phyloP scores from a whole-genome alignment of 2,797 vertebrate species.

The Alcedo atthis region DNA sequence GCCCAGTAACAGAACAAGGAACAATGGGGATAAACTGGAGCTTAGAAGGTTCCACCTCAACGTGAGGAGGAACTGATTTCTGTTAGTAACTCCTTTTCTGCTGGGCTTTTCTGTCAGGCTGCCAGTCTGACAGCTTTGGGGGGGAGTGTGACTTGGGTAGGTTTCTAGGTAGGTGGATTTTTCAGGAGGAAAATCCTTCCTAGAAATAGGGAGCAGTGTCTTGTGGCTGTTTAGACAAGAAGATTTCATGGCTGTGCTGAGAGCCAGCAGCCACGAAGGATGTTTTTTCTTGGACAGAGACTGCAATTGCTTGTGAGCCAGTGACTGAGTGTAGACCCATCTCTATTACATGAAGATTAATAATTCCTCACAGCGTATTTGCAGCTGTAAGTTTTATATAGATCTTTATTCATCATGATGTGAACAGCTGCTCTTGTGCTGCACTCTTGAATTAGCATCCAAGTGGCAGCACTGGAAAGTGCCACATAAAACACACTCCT shows the following conservation, averaged over 20 bases:
- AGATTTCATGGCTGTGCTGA: not conserved
- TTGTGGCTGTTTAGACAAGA: not conserved
- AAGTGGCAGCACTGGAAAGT: constrained; percentile 60
- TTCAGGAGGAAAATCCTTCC: not conserved
- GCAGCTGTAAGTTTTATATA: constrained; percentile 68
- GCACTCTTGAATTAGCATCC: constrained; percentile 43
- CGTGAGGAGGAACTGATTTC: not conserved
- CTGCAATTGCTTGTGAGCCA: constrained; percentile 38
- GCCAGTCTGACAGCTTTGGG: not conserved
- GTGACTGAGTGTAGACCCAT: constrained; percentile 32
- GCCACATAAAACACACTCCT: constrained; percentile 61
- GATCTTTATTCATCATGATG: constrained; percentile 63
- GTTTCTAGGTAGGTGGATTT: not conserved
- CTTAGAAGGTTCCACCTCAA: too few species aligned
- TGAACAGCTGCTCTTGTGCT: constrained; percentile 66
- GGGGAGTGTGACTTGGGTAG: not conserved
- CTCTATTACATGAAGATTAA: constrained; percentile 67
- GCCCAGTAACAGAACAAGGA: too few species aligned
- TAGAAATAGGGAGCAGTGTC: not conserved
- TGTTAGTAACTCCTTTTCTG: not conserved
- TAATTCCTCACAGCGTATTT: constrained; percentile 53
- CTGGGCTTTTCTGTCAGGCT: not conserved
- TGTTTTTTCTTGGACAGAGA: constrained; percentile 37
- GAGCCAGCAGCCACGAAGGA: constrained; percentile 51
- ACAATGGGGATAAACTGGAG: too few species aligned